Evolutionary conservation across 2,888 invertebrate species (phyloP).

Genomic region (Zygothrica quintamaculata): DNA sequence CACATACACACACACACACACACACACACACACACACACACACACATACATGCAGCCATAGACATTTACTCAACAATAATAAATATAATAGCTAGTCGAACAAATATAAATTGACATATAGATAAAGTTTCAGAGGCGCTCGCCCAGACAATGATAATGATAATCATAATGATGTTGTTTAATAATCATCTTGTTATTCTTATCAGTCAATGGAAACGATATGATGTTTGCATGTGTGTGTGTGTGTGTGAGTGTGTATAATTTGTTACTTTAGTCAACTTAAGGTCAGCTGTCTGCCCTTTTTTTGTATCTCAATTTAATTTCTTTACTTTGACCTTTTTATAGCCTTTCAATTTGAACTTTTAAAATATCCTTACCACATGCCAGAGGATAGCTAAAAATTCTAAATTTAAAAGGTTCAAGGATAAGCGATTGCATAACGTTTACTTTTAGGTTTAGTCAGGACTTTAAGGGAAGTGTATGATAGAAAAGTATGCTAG

Average conservation of each 20-base stretch:
- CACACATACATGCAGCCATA: conserved; percentile 15
- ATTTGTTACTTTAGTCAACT: background rate
- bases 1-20: conserved; percentile 14
- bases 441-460: too few relatives aligned
- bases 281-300: conserved; percentile 45
- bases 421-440: too few relatives aligned
- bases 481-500: too few relatives aligned
- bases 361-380: conserved; percentile 21
- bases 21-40: conserved; percentile 22
- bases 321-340: conserved; percentile 44
- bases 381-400: conserved; percentile 7
- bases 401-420: too few relatives aligned
- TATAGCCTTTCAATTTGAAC: conserved; percentile 11
- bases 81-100: conserved; percentile 76
- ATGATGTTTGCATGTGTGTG: conserved; percentile 26
- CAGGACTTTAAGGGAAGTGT: too few relatives aligned
- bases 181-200: conserved; percentile 21
- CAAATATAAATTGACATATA: conserved; percentile 76
- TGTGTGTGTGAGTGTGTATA: conserved; percentile 9
- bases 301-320: conserved; percentile 31
- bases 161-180: conserved; percentile 17
- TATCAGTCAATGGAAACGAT: conserved; percentile 46
- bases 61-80: conserved; percentile 50
- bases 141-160: conserved; percentile 28
- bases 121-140: conserved; percentile 74